phyloP scores from a whole-genome alignment of 2,113 vertebrate genomes.

The Dolichotis patagonum region DNA sequence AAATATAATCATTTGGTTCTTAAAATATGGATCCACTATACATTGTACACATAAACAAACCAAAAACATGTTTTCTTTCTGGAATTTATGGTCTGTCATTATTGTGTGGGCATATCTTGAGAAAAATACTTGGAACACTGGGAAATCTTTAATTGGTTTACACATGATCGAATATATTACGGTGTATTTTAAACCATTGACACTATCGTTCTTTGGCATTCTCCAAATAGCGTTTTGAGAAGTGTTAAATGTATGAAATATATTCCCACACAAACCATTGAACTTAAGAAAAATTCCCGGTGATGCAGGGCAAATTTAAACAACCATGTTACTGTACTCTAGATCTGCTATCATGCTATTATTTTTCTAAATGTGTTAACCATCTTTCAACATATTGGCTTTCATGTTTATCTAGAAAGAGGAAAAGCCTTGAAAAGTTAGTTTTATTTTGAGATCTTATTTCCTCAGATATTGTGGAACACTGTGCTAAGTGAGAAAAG shows the following conservation, averaged over 20 bases:
- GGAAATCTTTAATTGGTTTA: background rate
- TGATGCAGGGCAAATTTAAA: background rate
- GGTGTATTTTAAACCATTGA: background rate
- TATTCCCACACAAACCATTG: background rate
- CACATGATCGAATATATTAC: background rate
- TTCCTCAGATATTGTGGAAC: background rate
- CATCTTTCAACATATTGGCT: conserved; percentile 52
- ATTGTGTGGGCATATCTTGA: background rate
- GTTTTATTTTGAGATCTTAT: conserved; percentile 22
- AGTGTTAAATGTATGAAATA: background rate
- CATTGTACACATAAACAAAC: background rate
- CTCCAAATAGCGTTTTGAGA: background rate
- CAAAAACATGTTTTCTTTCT: background rate
- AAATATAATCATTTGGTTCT: background rate
- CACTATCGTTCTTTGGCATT: background rate
- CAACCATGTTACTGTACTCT: background rate
- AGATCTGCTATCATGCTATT: background rate
- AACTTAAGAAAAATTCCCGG: background rate
- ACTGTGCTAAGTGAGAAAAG: background rate
- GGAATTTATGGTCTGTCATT: background rate
- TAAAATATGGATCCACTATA: background rate
- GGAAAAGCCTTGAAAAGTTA: conserved; percentile 8
- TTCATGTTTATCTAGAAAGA: conserved; percentile 41
- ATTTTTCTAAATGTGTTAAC: conserved; percentile 17
- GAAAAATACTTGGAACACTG: background rate